Evolutionary conservation across 2,797 vertebrate genomes (phyloP).

Genomic region (Botia almorhae): DNA sequence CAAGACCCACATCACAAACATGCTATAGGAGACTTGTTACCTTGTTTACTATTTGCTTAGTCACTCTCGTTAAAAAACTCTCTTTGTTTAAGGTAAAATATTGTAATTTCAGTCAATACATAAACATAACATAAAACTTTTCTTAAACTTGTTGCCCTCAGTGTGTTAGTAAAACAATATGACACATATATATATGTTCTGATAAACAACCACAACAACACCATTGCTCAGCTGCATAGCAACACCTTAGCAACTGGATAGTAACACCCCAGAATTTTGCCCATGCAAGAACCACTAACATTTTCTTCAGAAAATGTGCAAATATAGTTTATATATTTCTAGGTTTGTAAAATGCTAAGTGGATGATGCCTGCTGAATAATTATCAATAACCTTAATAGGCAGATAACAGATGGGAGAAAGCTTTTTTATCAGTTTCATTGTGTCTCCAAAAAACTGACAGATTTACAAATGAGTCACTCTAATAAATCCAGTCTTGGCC

Average conservation of each 20-base stretch:
- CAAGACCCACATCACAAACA: not conserved
- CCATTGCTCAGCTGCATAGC: too few relatives aligned
- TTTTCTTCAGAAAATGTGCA: not conserved
- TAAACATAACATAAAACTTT: too few relatives aligned
- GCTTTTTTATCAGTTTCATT: constrained; percentile 35
- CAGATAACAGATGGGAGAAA: constrained; percentile 33
- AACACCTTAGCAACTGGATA: too few relatives aligned
- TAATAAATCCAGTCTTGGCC: constrained; percentile 29
- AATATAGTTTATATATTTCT: not conserved
- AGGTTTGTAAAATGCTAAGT: not conserved
- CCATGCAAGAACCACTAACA: not conserved
- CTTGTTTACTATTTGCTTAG: not conserved
- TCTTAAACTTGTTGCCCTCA: too few relatives aligned
- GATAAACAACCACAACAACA: too few relatives aligned
- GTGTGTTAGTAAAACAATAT: too few relatives aligned
- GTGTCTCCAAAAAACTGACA: constrained; percentile 39
- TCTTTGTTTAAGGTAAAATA: not conserved
- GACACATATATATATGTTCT: too few relatives aligned
- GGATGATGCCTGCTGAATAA: not conserved
- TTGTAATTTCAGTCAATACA: not conserved
- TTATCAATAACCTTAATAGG: not conserved
- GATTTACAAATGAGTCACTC: constrained; percentile 53
- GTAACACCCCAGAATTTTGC: too few relatives aligned
- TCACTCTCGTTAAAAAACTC: not conserved
- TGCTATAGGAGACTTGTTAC: constrained; percentile 12